These are phyloP conservation scores for Ophioninae sp. DNA, from an alignment of 2,888 invertebrate species.

Conservation along the genomic window DNA sequence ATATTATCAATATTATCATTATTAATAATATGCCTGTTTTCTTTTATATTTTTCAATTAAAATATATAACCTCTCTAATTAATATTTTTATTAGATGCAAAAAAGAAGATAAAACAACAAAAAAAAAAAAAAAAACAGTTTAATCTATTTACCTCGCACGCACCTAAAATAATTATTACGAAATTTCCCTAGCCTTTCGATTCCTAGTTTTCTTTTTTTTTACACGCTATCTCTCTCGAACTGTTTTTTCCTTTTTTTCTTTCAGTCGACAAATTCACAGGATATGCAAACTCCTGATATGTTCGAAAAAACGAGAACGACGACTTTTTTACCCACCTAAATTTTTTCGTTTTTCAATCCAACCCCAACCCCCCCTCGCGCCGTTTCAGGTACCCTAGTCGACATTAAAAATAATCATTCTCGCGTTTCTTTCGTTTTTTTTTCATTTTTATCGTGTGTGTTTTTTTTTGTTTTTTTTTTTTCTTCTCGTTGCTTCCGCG, in stretches of 20 bases:
- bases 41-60: slow-evolving; percentile 71
- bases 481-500: slow-evolving; percentile 1
- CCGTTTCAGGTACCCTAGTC: slow-evolving; percentile 71
- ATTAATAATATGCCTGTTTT: slow-evolving; percentile 60
- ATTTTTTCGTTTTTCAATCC: slow-evolving; percentile 7
- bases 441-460: too few species aligned
- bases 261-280: slow-evolving; percentile 66
- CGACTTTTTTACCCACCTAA: slow-evolving; percentile 25
- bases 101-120: slow-evolving; percentile 22
- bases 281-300: slow-evolving; percentile 78
- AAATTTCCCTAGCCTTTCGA: not conserved
- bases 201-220: slow-evolving; percentile 25
- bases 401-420: slow-evolving; percentile 68
- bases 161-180: slow-evolving; percentile 50
- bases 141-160: slow-evolving; percentile 65
- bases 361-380: not conserved
- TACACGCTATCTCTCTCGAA: slow-evolving; percentile 9
- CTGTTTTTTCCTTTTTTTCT: slow-evolving; percentile 45
- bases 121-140: too few species aligned
- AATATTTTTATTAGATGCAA: slow-evolving; percentile 37
- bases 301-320: slow-evolving; percentile 65
- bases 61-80: slow-evolving; percentile 72
- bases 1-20: too few species aligned
- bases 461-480: slow-evolving; percentile 34
- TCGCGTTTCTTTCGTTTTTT: slow-evolving; percentile 36